Evolutionary conservation across 2,797 vertebrate genomes (phyloP), one percentile per base, ranked within the genome.

Genomic region (Phalloptychus januarius): DNA sequence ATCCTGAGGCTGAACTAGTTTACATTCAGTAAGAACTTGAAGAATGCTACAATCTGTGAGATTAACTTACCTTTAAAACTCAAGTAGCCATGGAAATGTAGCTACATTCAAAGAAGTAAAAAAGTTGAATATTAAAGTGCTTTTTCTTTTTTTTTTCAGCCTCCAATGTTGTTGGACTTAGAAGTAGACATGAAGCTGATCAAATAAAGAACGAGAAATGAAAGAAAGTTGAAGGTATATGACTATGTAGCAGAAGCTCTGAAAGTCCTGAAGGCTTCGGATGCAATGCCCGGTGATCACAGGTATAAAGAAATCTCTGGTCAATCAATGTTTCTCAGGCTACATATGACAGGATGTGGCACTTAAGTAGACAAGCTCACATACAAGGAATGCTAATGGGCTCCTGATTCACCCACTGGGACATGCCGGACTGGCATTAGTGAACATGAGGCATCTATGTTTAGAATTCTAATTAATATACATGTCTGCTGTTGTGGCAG

Each of bases 401-500:
- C 71, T 74, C 67, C 83, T 76, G 83, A 40, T 78, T 72, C 38
- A 61, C 69, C 86, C 78, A 78, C 2, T 20, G 78, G 83, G 78
- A 88, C 54, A 73, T 36, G 81, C 50, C 45, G 76, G 77, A 87
- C 56, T 84, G 83, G 83, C 86, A 85, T 87, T 84, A 80, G 81
- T 52, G 74, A 84, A 90, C 87, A 87, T 70, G 81, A 80, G 78
- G 71, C 33, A 44, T 79, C 81, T 85, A 82, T 82, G 83, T 88
- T 87, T 87, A 84, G 87, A 90, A 83, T 83, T 79, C 76, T 81
- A 91, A 91, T 91, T 87, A 87, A 88, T 87, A 87, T 79, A 83
- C 76, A 75, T 74, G 75, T 81, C 77, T 79, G 81, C 79, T 88
- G 77, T 72, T 20, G 33, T 65, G 81, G 75, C 85, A 82, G 76